Evolutionary conservation across 1,140 invertebrate species (phyloP).

Genomic region (Rhysida immarginata): DNA sequence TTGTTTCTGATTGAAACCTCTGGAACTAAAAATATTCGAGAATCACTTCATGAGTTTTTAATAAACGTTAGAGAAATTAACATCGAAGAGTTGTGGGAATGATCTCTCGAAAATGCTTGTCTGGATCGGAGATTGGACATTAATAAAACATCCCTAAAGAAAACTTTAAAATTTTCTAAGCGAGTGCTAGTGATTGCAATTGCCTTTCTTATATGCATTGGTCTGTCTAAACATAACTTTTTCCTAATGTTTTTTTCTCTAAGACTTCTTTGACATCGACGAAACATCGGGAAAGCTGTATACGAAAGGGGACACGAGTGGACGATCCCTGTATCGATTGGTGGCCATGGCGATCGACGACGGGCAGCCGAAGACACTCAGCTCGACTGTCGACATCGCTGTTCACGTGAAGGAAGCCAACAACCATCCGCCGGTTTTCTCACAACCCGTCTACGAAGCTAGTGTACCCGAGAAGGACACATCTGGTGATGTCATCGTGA

Average conservation of each 20-base stretch:
- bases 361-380: conserved; percentile 18
- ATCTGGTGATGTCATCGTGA: conserved; percentile 16
- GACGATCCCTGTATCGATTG: conserved; percentile 27
- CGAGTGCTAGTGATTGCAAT: no score
- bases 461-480: conserved; percentile 19
- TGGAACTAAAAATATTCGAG: no score
- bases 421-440: conserved; percentile 32
- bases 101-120: no score
- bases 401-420: conserved; percentile 29
- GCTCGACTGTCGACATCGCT: conserved; percentile 23
- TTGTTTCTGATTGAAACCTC: no score
- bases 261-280: conserved; percentile 22
- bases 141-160: no score
- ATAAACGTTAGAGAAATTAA: no score
- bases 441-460: conserved; percentile 19
- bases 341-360: conserved; percentile 31
- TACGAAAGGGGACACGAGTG: conserved; percentile 22
- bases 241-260: neutral
- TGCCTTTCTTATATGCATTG: no score
- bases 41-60: no score
- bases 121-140: no score
- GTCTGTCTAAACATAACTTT: no score
- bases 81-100: no score
- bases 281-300: conserved; percentile 19
- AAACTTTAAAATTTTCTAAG: no score